A percentile compares a stretch with the other conserved stretches of the same genome.
Evolutionary conservation across 2,888 invertebrate species (phyloP).

Genomic region (Tenthredo livida): DNA sequence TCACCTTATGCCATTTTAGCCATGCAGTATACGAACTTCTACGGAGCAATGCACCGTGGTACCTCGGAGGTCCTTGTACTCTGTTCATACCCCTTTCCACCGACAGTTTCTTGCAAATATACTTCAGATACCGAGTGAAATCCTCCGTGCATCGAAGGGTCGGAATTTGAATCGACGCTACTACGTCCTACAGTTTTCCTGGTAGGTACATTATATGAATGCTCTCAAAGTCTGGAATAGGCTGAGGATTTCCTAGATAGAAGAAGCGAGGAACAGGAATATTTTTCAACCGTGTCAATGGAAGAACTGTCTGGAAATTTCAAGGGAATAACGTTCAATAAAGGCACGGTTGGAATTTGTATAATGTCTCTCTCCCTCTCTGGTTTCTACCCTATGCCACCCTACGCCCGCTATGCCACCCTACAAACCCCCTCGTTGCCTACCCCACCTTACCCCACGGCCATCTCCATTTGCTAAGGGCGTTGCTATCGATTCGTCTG

Average conservation of each 20-base stretch:
- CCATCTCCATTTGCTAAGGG: constrained; percentile 52
- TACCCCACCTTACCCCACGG: constrained; percentile 34
- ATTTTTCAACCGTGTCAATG: constrained; percentile 34
- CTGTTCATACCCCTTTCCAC: background rate
- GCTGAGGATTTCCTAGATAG: constrained; percentile 13
- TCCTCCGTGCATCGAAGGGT: background rate
- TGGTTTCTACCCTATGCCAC: constrained; percentile 42
- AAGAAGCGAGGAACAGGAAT: background rate
- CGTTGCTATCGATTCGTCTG: constrained; percentile 53
- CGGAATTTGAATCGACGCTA: background rate
- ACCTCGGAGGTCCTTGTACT: constrained; percentile 10
- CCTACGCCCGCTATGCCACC: constrained; percentile 38
- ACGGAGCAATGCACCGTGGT: background rate
- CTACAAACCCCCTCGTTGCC: constrained; percentile 40
- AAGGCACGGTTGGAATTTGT: constrained; percentile 51
- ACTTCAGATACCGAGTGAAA: background rate
- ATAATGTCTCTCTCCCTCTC: constrained; percentile 49
- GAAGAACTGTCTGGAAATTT: constrained; percentile 50
- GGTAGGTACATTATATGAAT: background rate
- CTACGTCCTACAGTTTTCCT: background rate
- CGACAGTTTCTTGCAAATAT: background rate
- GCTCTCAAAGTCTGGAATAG: background rate
- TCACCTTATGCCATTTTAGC: background rate
- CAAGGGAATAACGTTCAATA: constrained; percentile 50
- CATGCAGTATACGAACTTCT: background rate